phyloP scores from a whole-genome alignment of 2,113 vertebrate genomes.

The Megaptera novaeangliae region DNA sequence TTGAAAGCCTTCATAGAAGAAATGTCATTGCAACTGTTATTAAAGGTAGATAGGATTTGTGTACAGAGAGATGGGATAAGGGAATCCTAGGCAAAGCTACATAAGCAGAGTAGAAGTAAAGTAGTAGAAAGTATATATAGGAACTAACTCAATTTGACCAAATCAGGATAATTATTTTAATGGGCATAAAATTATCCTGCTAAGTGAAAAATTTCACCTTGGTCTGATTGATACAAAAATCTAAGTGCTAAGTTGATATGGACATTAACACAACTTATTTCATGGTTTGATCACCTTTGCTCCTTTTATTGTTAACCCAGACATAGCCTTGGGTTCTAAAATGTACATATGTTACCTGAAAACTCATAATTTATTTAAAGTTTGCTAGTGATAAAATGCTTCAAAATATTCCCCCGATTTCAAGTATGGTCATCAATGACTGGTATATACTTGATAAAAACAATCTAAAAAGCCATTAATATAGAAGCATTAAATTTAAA shows the following conservation, averaged over 20 bases:
- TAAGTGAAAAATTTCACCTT: not conserved
- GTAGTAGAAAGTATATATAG: not conserved
- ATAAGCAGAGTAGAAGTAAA: not conserved
- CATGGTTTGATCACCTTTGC: not conserved
- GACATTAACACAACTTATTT: not conserved
- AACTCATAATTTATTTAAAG: not conserved
- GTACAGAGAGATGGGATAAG: not conserved
- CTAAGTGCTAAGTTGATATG: not conserved
- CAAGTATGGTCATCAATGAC: not conserved
- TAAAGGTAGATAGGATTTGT: not conserved
- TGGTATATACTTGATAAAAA: not conserved
- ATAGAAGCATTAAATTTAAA: not conserved
- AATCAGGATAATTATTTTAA: not conserved
- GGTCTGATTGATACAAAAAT: not conserved
- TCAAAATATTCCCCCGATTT: not conserved
- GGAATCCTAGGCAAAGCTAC: not conserved
- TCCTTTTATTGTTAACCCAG: not conserved
- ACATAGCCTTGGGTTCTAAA: not conserved
- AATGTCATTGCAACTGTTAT: not conserved
- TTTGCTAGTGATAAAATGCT: not conserved
- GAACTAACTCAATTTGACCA: not conserved
- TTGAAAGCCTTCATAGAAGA: not conserved
- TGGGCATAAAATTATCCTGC: not conserved
- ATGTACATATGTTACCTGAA: not conserved
- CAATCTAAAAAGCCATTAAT: not conserved